Conservation (phyloP, 2,797 vertebrate species). For the Scomberomorus guttatus region DNA sequence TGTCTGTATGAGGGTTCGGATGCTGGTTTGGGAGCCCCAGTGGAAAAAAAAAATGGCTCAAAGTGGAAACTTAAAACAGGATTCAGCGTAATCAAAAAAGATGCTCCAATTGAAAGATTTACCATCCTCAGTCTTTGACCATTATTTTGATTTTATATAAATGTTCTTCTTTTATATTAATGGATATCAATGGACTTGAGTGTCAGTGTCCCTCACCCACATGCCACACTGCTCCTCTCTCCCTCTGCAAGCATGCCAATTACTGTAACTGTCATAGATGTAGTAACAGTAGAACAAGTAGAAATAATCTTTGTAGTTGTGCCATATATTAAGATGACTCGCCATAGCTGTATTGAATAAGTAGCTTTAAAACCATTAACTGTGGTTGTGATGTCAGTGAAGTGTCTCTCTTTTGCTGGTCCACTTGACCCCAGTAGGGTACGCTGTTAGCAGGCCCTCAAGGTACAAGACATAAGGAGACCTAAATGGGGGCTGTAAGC, state of each 20-base stretch:
- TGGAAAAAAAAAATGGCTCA: conserved; percentile 14
- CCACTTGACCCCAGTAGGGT: conserved; percentile 82
- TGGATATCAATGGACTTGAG: conserved; percentile 90
- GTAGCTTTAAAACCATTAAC: conserved; percentile 48
- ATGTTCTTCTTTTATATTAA: conserved; percentile 88
- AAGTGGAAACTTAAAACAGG: conserved; percentile 47
- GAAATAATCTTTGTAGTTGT: conserved; percentile 45
- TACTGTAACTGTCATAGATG: conserved; percentile 81
- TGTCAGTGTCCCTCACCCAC: conserved; percentile 90
- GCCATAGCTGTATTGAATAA: conserved; percentile 40
- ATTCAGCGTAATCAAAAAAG: conserved; percentile 52
- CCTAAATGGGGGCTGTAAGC: conserved; percentile 74
- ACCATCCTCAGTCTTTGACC: conserved; percentile 86
- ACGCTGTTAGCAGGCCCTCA: conserved; percentile 79
- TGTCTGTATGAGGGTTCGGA: conserved; percentile 42
- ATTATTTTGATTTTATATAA: conserved; percentile 89
- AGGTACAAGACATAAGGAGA: conserved; percentile 69
- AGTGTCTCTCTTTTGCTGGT: conserved; percentile 83
- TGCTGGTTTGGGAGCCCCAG: conserved; percentile 45
- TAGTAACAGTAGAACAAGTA: conserved; percentile 66
- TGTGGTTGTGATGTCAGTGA: conserved; percentile 76
- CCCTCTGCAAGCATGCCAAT: conserved; percentile 85
- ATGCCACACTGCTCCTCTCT: conserved; percentile 89
- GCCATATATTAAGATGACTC: conserved; percentile 22
- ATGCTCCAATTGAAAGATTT: conserved; percentile 60